phyloP scores from a whole-genome alignment of 2,888 invertebrate species.

The Machimus atricapillus region DNA sequence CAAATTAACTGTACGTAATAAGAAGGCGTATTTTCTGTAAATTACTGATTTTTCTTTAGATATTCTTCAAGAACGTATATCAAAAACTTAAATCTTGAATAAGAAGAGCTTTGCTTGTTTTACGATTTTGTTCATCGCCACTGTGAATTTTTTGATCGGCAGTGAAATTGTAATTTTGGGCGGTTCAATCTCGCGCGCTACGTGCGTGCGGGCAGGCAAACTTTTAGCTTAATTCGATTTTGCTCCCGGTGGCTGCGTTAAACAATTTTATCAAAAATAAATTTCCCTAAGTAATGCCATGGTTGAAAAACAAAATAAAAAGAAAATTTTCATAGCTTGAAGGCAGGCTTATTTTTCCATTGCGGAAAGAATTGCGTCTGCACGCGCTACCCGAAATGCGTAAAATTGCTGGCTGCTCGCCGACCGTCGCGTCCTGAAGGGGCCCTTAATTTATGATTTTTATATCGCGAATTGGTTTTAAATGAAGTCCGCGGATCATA shows the following conservation, averaged over 20 bases:
- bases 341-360: background rate
- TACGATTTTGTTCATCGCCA: background rate
- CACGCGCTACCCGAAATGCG: conserved; percentile 34
- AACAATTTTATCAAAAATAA: background rate
- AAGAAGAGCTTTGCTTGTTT: background rate
- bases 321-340: background rate
- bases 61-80: background rate
- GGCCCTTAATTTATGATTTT: conserved; percentile 44
- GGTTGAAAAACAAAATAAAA: background rate
- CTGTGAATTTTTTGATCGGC: background rate
- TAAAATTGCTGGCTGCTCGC: conserved; percentile 37
- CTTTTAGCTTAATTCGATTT: background rate
- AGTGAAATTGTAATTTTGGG: background rate
- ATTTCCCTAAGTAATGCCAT: background rate
- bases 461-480: conserved; percentile 43
- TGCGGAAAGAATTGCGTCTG: background rate
- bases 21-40: background rate
- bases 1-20: background rate
- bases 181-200: background rate
- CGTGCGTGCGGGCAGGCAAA: background rate
- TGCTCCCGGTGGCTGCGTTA: background rate
- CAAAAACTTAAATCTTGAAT: background rate
- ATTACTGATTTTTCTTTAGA: background rate
- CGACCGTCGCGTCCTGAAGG: conserved; percentile 3
- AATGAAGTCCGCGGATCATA: conserved; percentile 41